Evolutionary conservation across 2,888 invertebrate genomes (phyloP), one percentile per base, ranked within the genome.

Genomic region (Oegoconia quadripuncta): DNA sequence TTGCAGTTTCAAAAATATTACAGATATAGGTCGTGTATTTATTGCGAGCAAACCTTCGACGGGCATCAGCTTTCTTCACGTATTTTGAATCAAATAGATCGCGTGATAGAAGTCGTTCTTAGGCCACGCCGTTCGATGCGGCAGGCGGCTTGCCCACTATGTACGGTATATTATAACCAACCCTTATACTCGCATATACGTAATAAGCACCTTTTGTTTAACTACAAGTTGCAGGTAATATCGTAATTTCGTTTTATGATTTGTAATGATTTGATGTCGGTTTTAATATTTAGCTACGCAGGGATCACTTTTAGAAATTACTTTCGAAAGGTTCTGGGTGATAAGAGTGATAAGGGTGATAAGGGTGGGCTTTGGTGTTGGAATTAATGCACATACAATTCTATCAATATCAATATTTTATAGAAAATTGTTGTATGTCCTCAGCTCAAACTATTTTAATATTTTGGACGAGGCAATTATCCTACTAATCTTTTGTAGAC

Each of bases 71-170:
- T 41, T 46, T 42, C 44, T 44, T 51, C 39, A 44, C 46, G 59
- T 58, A 34, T 67, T 69, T 63, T 56, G 56, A 58, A 64, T 67
- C 59, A 55, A 59, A 64, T 34, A 54, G 60, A 61, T 81, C 68
- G 81, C 81, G 62, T 82, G 80, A 64, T 72, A 58, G 37, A 73
- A 76, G 65, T 68, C 68, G 67, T 79, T 80, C 64, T 55, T 53
- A 52, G 52, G 48, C 48, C 50, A 53, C 55, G 57, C 56, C 57
- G 64, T 69, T 71, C 63, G 61, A 62, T 58, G 61, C 68, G 60
- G 64, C 63, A 58, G 60, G 64, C 63, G 57, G 55, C 47, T 34
- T 50, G 48, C 43, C 42, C 42, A 51, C 53, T 63, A 60, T 56
- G 55, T 57, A n/a, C n/a, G n/a, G 50, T 55, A 46, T 55, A 41